Base-by-base conservation (phyloP, 1,140 invertebrate species). In the Musca domestica region DNA sequence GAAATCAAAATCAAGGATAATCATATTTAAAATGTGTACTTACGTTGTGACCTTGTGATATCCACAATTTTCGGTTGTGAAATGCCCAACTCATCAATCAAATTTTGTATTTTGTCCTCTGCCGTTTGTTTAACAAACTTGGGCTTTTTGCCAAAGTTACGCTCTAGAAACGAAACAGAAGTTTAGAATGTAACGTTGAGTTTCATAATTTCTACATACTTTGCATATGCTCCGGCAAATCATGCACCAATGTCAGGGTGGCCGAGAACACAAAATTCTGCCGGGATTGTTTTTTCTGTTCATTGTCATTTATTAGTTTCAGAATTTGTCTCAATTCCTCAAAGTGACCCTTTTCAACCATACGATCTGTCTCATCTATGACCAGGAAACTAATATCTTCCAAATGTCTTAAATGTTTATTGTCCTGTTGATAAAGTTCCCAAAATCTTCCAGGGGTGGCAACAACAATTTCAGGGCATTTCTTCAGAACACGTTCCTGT, bases 251-350 rank as follows among this genome's bases (percentile, higher is more conserved):
- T 1, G 96, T 96, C 6, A 99, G 84, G 0, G 98, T 99, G 17
- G 98, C 98, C 0, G 98, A 99, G 84, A 99, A 99, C 0, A 99
- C 91, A 83, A 99, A 97, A 74, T 92, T 98, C 83, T 99, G 96
- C 20, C 95, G 84, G 34, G 86, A 72, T 67, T 85, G 81, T 9
- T 85, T 83, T 47, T 85, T 85, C 1, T 81, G 73, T 67, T 88
- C 85, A 72, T 92, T 86, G 5, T 82, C 78, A 82, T 98, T 96
- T 2, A 99, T 84, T 10, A 88, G 82, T 71, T 93, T 90, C 0
- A 99, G 78, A 14, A 99, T 83, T 34, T 90, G 86, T 34, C 92
- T 86, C 2, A 99, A 80, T 83, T 99, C 97, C 75, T 94, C 88
- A 84, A 99, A 99, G 83, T 99, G 97, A 17, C 95, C 95, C 72